phyloP scores from a whole-genome alignment of 2,888 invertebrate species.

The Hartigia nigra region DNA sequence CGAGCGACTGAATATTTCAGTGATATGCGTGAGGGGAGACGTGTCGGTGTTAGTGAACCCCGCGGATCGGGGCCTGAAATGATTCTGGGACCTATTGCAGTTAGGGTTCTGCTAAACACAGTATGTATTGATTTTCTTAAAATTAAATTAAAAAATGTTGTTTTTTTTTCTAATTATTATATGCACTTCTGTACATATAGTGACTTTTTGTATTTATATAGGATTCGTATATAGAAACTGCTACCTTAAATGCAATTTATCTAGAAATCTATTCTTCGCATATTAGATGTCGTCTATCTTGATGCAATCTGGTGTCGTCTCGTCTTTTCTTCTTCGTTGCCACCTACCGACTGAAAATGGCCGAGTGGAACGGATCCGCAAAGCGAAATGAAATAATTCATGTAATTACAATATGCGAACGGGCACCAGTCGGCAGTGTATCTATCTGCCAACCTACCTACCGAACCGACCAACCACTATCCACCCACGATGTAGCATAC shows the following conservation, averaged over 20 bases:
- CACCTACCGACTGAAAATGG: not conserved
- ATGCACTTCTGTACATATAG: not conserved
- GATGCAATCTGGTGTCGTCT: not conserved
- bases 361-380: constrained; percentile 52
- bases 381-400: constrained; percentile 60
- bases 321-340: constrained; percentile 9
- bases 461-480: constrained; percentile 27
- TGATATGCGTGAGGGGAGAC: constrained; percentile 39
- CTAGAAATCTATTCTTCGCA: not conserved
- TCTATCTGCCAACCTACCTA: constrained; percentile 33
- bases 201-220: not conserved
- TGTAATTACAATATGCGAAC: constrained; percentile 58
- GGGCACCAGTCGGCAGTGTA: constrained; percentile 40
- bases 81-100: not conserved
- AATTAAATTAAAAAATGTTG: not conserved
- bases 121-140: not conserved
- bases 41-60: constrained; percentile 31
- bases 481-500: constrained; percentile 59
- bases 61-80: not conserved
- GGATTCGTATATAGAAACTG: too few species aligned
- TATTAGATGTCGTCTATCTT: not conserved
- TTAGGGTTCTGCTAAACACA: not conserved
- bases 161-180: not conserved
- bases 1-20: constrained; percentile 54
- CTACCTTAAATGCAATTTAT: not conserved